Base-by-base conservation (phyloP, 2,113 vertebrate species). In the Salvator merianae region DNA sequence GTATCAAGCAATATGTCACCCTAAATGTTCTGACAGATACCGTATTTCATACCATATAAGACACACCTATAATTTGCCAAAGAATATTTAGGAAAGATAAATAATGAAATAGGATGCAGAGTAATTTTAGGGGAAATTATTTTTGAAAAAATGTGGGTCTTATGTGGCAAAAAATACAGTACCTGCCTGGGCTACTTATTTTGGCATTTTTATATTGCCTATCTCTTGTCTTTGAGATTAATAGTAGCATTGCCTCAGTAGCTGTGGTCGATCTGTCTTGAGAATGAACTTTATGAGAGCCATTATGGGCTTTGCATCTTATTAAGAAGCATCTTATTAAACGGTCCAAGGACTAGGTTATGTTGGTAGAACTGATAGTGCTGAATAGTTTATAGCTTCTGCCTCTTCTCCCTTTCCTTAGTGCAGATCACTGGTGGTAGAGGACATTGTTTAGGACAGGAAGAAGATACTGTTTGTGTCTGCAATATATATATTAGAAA, bases 301-400 rank as follows among this genome's bases (percentile, higher is more conserved):
- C 30, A 30, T 66, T 40, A n/a, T 40, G 47, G 18, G 8, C 63
- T 47, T 80, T 80, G 38, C 30, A 80, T 32, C 38, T 38, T 65
- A 62, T 59, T 81, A 71, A 55, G 32, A 74, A 36, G 30, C 30
- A 59, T 20, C 55, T 53, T 53, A 59, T 59, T 59, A 59, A 59
- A 59, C 74, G 18, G 38, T 73, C 16, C 26, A 73, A 73, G 43
- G 69, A 62, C 53, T 63, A 14, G 53, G 18, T 34, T 6, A 32
- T 55, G 22, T 43, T 82, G 10, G 32, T 38, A 34, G 28, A 73
- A 43, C 14, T 43, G 36, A 71, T 72, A 69, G 16, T 71, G 16
- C 34, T 59, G 50, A 82, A 63, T 74, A 73, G 30, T 63, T 73
- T 73, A 74, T 82, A 36, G 20, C 50, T 72, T 82, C 66, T 70